Conservation (phyloP, 2,797 vertebrate genomes). For the Bovichtus variegatus region DNA sequence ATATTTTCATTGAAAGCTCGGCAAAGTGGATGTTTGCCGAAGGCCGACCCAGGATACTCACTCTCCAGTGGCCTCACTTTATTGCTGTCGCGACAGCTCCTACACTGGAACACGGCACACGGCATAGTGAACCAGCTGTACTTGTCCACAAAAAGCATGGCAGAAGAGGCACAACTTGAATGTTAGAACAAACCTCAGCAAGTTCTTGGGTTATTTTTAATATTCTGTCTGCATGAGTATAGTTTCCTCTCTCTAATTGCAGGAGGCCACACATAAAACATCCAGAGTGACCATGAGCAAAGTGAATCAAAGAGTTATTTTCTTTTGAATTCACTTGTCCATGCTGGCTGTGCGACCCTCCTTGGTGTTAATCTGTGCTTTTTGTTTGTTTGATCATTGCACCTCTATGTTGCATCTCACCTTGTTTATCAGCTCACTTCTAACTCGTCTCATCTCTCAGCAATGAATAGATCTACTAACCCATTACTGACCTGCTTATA, state of each 20-base stretch:
- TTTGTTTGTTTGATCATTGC: conserved; percentile 54
- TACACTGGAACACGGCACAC: conserved; percentile 33
- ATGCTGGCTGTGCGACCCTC: conserved; percentile 76
- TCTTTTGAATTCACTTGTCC: conserved; percentile 5
- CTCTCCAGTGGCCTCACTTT: conserved; percentile 92
- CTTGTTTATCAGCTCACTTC: conserved; percentile 49
- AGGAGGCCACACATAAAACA: conserved; percentile 50
- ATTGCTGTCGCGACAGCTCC: conserved; percentile 27
- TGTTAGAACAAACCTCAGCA: conserved; percentile 9
- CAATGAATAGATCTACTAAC: conserved; percentile 28
- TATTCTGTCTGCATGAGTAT: conserved; percentile 40
- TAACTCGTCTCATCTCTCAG: conserved; percentile 29
- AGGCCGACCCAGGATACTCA: conserved; percentile 82
- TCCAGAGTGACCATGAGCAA: conserved; percentile 26
- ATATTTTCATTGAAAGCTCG: conserved; percentile 1
- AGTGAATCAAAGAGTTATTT: background rate
- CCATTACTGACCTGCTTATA: background rate
- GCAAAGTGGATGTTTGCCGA: background rate
- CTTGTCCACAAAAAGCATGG: conserved; percentile 31
- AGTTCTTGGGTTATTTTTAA: conserved; percentile 13
- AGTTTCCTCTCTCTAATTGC: conserved; percentile 45
- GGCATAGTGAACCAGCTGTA: conserved; percentile 38
- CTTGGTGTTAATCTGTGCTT: conserved; percentile 71
- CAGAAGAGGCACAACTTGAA: conserved; percentile 29
- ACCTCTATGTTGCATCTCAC: conserved; percentile 46